phyloP scores from a whole-genome alignment of 2,113 vertebrate species.

The Triplophysa siluroides region DNA sequence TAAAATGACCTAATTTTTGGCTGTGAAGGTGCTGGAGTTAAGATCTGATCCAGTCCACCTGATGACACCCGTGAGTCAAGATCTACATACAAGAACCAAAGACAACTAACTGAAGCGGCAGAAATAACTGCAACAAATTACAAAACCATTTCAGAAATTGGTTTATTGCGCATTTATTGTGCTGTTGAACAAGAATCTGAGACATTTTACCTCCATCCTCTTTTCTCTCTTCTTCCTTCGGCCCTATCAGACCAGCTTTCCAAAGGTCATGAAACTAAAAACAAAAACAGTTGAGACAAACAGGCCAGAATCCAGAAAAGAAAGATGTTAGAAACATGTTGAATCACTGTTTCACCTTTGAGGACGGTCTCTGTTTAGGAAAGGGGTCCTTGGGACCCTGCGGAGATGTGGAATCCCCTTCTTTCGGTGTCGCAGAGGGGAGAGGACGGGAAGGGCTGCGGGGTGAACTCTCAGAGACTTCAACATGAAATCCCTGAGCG shows the following conservation, averaged over 20 bases:
- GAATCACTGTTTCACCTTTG: constrained; percentile 57
- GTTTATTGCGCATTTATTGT: no score
- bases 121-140: no score
- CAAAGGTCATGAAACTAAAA: constrained; percentile 68
- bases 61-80: constrained; percentile 73
- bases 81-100: constrained; percentile 56
- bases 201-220: constrained; percentile 68
- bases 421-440: constrained; percentile 25
- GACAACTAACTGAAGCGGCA: background rate
- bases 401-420: constrained; percentile 43
- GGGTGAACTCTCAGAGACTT: constrained; percentile 55
- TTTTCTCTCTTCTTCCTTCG: constrained; percentile 54
- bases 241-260: constrained; percentile 50
- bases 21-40: constrained; percentile 65
- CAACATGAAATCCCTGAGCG: constrained; percentile 75
- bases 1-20: constrained; percentile 78
- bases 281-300: background rate
- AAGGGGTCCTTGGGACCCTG: constrained; percentile 48
- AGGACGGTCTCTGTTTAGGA: constrained; percentile 62
- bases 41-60: constrained; percentile 71
- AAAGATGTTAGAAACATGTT: background rate
- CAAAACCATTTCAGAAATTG: no score
- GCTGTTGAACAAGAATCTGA: no score
- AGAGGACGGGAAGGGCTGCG: background rate
- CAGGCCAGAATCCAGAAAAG: no score